Percentiles rank a stretch among this genome's conserved stretches.
Conservation (phyloP, 2,888 invertebrate genomes). For the Osmoderma eremita region DNA sequence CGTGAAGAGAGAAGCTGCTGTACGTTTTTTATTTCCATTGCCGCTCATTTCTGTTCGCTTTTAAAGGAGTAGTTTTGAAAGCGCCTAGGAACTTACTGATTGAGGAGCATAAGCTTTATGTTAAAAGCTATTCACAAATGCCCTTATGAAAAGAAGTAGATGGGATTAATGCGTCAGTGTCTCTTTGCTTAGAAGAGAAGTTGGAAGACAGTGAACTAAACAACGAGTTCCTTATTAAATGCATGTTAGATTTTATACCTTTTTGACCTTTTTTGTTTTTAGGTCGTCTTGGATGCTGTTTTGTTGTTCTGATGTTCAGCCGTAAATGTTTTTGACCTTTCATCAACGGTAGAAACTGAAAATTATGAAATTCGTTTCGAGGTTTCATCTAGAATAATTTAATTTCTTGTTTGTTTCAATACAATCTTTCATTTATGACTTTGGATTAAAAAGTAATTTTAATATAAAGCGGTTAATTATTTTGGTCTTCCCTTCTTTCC, state of each 20-base stretch:
- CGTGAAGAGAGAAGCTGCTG: background rate
- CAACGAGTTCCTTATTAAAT: too few relatives aligned
- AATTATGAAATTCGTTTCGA: slow-evolving; percentile 29
- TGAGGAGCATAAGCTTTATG: background rate
- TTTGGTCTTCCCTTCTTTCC: slow-evolving; percentile 47
- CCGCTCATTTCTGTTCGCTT: background rate
- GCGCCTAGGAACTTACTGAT: background rate
- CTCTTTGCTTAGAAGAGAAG: too few relatives aligned
- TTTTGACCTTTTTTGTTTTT: slow-evolving; percentile 7
- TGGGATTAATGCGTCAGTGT: background rate
- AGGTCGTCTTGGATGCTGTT: background rate
- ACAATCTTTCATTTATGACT: slow-evolving; percentile 55
- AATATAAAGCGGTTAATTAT: slow-evolving; percentile 57
- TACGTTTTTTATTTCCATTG: slow-evolving; percentile 22
- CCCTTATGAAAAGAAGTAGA: background rate
- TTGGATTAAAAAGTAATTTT: slow-evolving; percentile 56
- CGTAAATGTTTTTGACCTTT: slow-evolving; percentile 2
- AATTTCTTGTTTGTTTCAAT: slow-evolving; percentile 49
- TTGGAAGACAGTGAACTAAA: too few relatives aligned
- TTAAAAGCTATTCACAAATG: background rate
- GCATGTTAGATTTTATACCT: too few relatives aligned
- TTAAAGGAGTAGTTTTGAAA: background rate
- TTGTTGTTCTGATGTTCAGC: background rate
- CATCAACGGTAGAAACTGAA: slow-evolving; percentile 20
- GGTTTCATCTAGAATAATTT: slow-evolving; percentile 44